Evolutionary conservation across 1,140 invertebrate genomes (phyloP), one percentile per base, ranked within the genome.

Genomic region (Steinernema khuongi): DNA sequence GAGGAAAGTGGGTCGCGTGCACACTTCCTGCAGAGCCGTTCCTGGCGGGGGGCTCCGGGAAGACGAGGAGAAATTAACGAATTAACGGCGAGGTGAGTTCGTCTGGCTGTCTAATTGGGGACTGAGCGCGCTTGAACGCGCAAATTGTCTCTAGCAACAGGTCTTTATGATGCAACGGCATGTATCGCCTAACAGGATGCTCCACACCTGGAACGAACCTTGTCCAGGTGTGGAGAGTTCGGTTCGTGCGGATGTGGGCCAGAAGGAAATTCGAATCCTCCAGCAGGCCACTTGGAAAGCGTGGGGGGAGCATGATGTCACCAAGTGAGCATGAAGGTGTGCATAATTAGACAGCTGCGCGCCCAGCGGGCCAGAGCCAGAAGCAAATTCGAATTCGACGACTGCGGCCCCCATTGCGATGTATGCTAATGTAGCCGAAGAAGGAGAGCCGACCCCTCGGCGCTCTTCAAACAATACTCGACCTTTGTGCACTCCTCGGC

Each of bases 381-480:
- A n/a, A n/a, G n/a, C n/a, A n/a, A n/a, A n/a, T n/a, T n/a, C n/a
- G n/a, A n/a, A n/a, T n/a, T n/a, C n/a, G n/a, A n/a, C n/a, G n/a
- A n/a, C n/a, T n/a, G n/a, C n/a, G n/a, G n/a, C n/a, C n/a, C n/a
- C n/a, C n/a, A n/a, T n/a, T n/a, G 26, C 14, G 50, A 60, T 41
- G 50, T 17, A 14, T 14, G 7, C 19, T 14, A 26, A 60, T 60
- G 50, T 60, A 60, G 50, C 50, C 50, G 19, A 60, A 60, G 4
- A 60, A 60, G 50, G 7, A 60, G 50, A 26, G 50, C 50, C n/a
- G n/a, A n/a, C 26, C 50, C 26, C 7, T 60, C 36, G 36, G 36
- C 50, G 14, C 50, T 60, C 50, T 60, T 22, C 50, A 60, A 60
- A 60, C 50, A 60, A 60, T 60, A 60, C 50, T 60, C 50, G 50